Evolutionary conservation across 2,113 vertebrate genomes (phyloP).

Genomic region (Ceratotherium simum): DNA sequence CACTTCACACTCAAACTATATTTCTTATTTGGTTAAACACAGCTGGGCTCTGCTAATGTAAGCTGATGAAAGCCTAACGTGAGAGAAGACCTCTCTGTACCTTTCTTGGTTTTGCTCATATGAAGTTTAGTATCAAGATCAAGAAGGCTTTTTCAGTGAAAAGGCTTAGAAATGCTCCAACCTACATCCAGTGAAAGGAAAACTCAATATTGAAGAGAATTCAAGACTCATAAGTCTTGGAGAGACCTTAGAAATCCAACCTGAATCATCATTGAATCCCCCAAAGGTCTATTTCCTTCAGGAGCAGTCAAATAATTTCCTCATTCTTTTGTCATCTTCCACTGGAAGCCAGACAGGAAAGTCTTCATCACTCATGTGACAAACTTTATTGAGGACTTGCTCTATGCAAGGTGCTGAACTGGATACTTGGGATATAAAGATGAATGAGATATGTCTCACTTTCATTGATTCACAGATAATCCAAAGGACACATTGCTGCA

Average conservation of each 20-base stretch:
- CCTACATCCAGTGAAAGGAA: not conserved
- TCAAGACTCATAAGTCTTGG: not conserved
- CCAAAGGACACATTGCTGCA: not conserved
- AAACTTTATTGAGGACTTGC: not conserved
- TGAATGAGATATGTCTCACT: not conserved
- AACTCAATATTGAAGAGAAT: not conserved
- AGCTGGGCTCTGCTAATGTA: not conserved
- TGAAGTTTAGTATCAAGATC: not conserved
- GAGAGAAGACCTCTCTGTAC: not conserved
- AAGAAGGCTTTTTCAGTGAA: not conserved
- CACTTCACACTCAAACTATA: not conserved
- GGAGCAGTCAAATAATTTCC: slow-evolving; percentile 17
- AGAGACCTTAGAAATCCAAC: not conserved
- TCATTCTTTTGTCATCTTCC: slow-evolving; percentile 25
- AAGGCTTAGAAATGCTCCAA: not conserved
- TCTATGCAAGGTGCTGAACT: not conserved
- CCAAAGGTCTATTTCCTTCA: not conserved
- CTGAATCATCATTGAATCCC: not conserved
- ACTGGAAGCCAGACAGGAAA: not conserved
- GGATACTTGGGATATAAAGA: not conserved
- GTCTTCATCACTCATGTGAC: not conserved
- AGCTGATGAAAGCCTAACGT: not conserved
- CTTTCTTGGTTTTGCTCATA: not conserved
- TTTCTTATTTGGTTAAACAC: not conserved
- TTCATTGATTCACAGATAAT: not conserved